A percentile compares a stretch with the other conserved stretches of the same genome.
Conservation (phyloP, 2,113 vertebrate genomes). For the Amazona vittata region DNA sequence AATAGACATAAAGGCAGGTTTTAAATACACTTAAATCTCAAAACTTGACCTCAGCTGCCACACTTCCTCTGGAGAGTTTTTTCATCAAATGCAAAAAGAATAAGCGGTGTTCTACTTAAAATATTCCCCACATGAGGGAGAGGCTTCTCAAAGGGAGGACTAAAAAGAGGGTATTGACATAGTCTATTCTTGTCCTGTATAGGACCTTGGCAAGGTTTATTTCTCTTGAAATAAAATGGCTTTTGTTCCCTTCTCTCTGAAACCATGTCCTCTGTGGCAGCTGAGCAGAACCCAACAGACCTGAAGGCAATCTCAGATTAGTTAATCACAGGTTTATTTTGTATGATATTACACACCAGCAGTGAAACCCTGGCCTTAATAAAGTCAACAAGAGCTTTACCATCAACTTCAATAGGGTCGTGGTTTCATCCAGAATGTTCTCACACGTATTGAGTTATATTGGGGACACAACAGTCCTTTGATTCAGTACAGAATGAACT, state of each 20-base stretch:
- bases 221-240: slow-evolving; percentile 37
- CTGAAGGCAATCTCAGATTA: background rate
- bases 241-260: slow-evolving; percentile 48
- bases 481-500: background rate
- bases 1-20: background rate
- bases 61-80: background rate
- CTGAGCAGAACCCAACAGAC: background rate
- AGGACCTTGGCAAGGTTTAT: background rate
- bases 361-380: background rate
- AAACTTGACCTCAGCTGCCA: background rate
- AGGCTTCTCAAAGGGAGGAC: slow-evolving; percentile 12
- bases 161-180: background rate
- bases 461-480: background rate
- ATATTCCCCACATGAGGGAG: background rate
- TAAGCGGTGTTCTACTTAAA: background rate
- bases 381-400: background rate
- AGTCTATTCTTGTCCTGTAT: background rate
- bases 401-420: background rate
- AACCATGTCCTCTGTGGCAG: background rate
- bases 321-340: slow-evolving; percentile 16
- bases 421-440: background rate
- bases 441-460: slow-evolving; percentile 28
- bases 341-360: slow-evolving; percentile 30
- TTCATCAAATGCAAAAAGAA: background rate
- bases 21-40: background rate